Evolutionary conservation across 2,113 vertebrate genomes (phyloP), one percentile per base, ranked within the genome.

Genomic region (Grantiella picta): DNA sequence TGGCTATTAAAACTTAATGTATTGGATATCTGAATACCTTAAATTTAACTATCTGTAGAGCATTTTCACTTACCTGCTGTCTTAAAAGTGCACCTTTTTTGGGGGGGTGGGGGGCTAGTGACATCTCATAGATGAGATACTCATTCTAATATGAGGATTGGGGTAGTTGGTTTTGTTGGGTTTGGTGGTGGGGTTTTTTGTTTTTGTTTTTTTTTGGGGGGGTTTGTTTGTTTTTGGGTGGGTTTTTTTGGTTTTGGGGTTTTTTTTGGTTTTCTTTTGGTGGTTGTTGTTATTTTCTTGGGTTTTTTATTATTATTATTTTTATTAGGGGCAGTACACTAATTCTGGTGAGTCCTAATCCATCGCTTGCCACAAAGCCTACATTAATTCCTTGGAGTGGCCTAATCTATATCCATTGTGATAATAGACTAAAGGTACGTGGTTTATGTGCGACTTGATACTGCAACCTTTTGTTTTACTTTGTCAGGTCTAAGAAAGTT

Each of bases 291-390:
- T n/a, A n/a, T n/a, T n/a, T n/a, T n/a, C n/a, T n/a, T n/a, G n/a
- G n/a, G n/a, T n/a, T n/a, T n/a, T n/a, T n/a, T n/a, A n/a, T n/a
- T n/a, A n/a, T n/a, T n/a, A n/a, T n/a, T n/a, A n/a, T n/a, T 80
- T 86, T 94, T 33, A 65, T 75, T 93, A 99, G 99, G 97, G 98
- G 97, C 95, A 98, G 98, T 71, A 90, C 98, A 70, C 94, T 98
- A 91, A 99, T 99, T 96, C 95, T 99, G 78, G 98, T 99, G 96
- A 99, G 99, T 93, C 99, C 99, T 64, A 99, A 99, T 97, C 98
- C 98, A 2, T 99, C 99, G 12, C 91, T 99, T 77, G 98, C 98
- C 49, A 97, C 96, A 89, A 99, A 98, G 60, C 93, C 97, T 49
- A 96, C 97, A 22, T 49, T 98, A 96, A 96, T 99, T 89, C 99